phyloP scores from a whole-genome alignment of 2,113 vertebrate species.

The Plectropomus leopardus region DNA sequence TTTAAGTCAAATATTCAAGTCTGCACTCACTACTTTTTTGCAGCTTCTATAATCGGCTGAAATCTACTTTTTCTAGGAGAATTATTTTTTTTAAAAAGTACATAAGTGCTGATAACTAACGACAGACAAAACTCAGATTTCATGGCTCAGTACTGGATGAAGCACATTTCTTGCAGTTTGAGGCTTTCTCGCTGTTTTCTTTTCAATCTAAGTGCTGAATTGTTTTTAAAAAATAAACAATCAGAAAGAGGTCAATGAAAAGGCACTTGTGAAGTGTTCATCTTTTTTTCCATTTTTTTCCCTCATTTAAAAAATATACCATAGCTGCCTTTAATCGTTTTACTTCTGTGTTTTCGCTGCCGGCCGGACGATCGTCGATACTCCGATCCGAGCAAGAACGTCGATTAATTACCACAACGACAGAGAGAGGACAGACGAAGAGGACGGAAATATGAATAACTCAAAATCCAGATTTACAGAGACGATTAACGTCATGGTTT shows the following conservation, averaged over 20 bases:
- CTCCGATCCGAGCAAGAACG: not conserved
- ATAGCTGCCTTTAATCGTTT: constrained; percentile 69
- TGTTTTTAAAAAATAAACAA: constrained; percentile 15
- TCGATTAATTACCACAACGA: constrained; percentile 40
- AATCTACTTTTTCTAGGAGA: not conserved
- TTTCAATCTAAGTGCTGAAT: constrained; percentile 36
- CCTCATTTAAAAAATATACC: constrained; percentile 57
- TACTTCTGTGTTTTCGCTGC: constrained; percentile 54
- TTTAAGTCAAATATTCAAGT: constrained; percentile 21
- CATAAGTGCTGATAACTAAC: constrained; percentile 33
- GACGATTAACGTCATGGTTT: not conserved
- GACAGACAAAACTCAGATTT: not conserved
- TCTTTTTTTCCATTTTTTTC: constrained; percentile 2
- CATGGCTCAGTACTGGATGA: constrained; percentile 50
- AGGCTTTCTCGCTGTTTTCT: not conserved
- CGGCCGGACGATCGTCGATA: constrained; percentile 20
- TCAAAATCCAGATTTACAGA: not conserved
- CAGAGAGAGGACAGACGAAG: constrained; percentile 26
- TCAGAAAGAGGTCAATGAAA: constrained; percentile 36
- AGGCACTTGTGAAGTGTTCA: constrained; percentile 44
- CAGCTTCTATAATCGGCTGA: not conserved
- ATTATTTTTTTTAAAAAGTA: not conserved
- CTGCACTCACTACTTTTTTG: not conserved
- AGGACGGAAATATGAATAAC: constrained; percentile 34
- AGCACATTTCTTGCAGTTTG: constrained; percentile 21